These are phyloP conservation scores for Poeciliopsis turneri DNA, from an alignment of 2,797 vertebrate species.

Conservation along the genomic window DNA sequence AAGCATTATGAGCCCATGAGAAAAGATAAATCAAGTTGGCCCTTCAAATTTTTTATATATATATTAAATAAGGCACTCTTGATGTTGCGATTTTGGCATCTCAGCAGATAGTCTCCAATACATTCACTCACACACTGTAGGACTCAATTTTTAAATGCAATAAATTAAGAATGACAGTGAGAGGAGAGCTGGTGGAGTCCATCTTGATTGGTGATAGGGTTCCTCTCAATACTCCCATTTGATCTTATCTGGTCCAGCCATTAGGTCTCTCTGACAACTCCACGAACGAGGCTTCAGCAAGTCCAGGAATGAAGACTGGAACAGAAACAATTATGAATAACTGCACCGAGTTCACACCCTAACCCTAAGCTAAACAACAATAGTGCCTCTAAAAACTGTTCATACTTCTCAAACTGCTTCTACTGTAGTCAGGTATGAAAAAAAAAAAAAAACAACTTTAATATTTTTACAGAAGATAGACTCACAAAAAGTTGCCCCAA, in stretches of 20 bases:
- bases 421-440: too few relatives aligned
- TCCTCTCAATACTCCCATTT: constrained; percentile 7
- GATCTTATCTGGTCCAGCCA: constrained; percentile 21
- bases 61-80: constrained; percentile 57
- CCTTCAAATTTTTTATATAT: constrained; percentile 24
- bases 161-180: constrained; percentile 42
- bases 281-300: constrained; percentile 93
- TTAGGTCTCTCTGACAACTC: constrained; percentile 80
- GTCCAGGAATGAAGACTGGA: constrained; percentile 88
- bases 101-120: constrained; percentile 36
- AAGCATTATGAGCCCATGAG: constrained; percentile 19
- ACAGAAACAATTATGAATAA: constrained; percentile 37
- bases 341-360: not conserved
- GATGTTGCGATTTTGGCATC: constrained; percentile 34
- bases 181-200: constrained; percentile 38
- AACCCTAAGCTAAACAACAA: not conserved
- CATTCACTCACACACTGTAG: constrained; percentile 26
- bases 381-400: not conserved
- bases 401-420: not conserved
- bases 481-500: not conserved
- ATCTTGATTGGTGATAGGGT: constrained; percentile 25
- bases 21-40: constrained; percentile 30
- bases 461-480: not conserved
- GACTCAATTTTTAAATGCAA: constrained; percentile 46
- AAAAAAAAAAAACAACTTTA: not conserved